A percentile compares a stretch with the other conserved stretches of the same genome.
These are phyloP conservation scores for Thelaira solivaga DNA, from an alignment of 2,888 invertebrate genomes.

Conservation along the genomic window DNA sequence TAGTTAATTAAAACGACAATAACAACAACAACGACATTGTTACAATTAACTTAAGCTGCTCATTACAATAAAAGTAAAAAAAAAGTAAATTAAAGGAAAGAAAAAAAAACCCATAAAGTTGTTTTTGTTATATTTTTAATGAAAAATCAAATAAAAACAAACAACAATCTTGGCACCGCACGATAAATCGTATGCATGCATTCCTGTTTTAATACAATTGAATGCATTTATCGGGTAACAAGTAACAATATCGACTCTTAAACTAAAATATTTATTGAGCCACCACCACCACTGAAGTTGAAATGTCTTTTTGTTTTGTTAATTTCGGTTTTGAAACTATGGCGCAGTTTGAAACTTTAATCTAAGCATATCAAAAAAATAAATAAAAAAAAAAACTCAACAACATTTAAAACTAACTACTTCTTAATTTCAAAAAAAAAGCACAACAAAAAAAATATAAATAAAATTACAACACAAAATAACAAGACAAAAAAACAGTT, in stretches of 20 bases:
- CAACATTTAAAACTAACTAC: slow-evolving; percentile 28
- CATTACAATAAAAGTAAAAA: not conserved
- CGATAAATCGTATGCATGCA: slow-evolving; percentile 22
- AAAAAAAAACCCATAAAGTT: too few species aligned
- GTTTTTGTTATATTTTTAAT: too few species aligned
- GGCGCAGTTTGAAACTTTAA: slow-evolving; percentile 31
- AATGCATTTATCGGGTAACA: slow-evolving; percentile 57
- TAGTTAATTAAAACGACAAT: slow-evolving; percentile 7
- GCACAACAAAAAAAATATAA: slow-evolving; percentile 2
- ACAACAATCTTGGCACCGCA: not conserved
- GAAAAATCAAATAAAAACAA: not conserved
- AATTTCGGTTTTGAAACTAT: slow-evolving; percentile 28
- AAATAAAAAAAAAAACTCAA: too few species aligned
- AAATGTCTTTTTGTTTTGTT: slow-evolving; percentile 4
- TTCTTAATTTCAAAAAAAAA: slow-evolving; percentile 50
- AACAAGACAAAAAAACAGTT: not conserved
- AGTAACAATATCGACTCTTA: slow-evolving; percentile 35
- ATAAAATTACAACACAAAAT: slow-evolving; percentile 8
- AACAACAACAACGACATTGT: not conserved
- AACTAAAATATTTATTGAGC: slow-evolving; percentile 47
- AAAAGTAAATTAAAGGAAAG: slow-evolving; percentile 5
- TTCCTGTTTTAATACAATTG: slow-evolving; percentile 60
- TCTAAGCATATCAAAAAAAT: slow-evolving; percentile 23
- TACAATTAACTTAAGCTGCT: slow-evolving; percentile 15
- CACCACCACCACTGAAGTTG: too few species aligned